phyloP scores from a whole-genome alignment of 2,113 vertebrate genomes.

The Nestor notabilis region DNA sequence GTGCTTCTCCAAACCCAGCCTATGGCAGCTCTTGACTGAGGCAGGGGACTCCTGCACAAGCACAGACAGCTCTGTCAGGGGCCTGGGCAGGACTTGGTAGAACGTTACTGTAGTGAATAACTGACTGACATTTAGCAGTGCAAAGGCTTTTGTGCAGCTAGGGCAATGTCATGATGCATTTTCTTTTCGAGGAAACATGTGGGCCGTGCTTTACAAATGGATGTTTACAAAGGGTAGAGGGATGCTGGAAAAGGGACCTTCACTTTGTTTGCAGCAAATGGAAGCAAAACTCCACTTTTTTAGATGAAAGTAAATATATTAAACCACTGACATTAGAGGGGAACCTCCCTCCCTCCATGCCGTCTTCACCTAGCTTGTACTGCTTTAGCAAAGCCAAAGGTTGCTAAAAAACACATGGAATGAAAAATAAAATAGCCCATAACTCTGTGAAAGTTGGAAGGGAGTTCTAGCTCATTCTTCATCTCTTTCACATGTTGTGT shows the following conservation, averaged over 20 bases:
- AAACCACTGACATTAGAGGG: not conserved
- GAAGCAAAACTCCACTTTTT: slow-evolving; percentile 9
- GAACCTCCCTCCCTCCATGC: not conserved
- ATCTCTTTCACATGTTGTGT: slow-evolving; percentile 58
- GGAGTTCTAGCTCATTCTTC: slow-evolving; percentile 56
- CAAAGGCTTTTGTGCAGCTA: not conserved
- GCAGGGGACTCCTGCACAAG: rapidly evolving
- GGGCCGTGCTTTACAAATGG: not conserved
- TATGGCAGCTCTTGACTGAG: rapidly evolving
- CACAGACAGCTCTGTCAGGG: not conserved
- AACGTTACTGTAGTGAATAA: not conserved
- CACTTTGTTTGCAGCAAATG: not conserved
- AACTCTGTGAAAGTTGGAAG: slow-evolving; percentile 30
- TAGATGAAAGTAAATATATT: not conserved
- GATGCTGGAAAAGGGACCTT: not conserved
- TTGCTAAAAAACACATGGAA: slow-evolving; percentile 22
- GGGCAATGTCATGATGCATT: not conserved
- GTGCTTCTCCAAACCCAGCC: not conserved
- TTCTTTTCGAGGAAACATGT: not conserved
- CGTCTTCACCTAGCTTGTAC: not conserved
- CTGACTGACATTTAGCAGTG: not conserved
- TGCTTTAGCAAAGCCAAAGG: slow-evolving; percentile 1
- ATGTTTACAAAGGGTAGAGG: not conserved
- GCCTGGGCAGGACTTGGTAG: not conserved
- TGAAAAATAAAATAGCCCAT: slow-evolving; percentile 50